Evolutionary conservation across 2,888 invertebrate genomes (phyloP), one percentile per base, ranked within the genome.

Genomic region (Saturnia japonica): DNA sequence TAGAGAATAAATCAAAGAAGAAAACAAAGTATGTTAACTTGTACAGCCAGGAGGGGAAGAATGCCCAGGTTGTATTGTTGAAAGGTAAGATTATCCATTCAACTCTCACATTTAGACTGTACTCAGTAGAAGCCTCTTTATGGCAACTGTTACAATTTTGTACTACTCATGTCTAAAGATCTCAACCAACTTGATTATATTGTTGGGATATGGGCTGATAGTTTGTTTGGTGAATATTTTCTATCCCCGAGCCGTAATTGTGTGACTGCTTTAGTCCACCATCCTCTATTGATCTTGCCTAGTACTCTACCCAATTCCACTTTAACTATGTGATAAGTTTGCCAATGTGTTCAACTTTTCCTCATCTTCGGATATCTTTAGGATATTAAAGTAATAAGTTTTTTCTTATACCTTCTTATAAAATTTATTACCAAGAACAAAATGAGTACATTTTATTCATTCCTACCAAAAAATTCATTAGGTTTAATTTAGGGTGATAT

Each of bases 11-110:
- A 74, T 75, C 86, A 6, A 96, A 96, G 79, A 96, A 96, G 85
- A 96, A 96, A 79, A 93, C 94, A 0, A 97, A 97, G 87, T 97
- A 94, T 91, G 95, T 97, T 0, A 97, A 96, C 82, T 87, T 98
- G 68, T 97, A 96, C 85, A 95, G 96, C 0, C 95, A 95, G 77
- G 97, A 97, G 80, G 97, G 97, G 11, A 94, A 94, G 69, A 87
- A 93, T 77, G 95, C 94, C 9, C 95, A 95, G 75, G 91, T 94
- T n/a, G 88, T 95, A 14, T 75, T 95, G 71, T 75, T 95, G 0
- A 95, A 95, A 87, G 93, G 93, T 91, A 73, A 60, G 6, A 28
- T 12, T 25, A 11, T 60, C 25, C 28, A 60, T 60, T 28, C 14
- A 60, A 12, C 22, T 22, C 22, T 22, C 22, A 54, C 11, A 54